These are phyloP conservation scores for Caenorhabditis sp. DNA, from an alignment of 2,888 invertebrate species.

Conservation along the genomic window DNA sequence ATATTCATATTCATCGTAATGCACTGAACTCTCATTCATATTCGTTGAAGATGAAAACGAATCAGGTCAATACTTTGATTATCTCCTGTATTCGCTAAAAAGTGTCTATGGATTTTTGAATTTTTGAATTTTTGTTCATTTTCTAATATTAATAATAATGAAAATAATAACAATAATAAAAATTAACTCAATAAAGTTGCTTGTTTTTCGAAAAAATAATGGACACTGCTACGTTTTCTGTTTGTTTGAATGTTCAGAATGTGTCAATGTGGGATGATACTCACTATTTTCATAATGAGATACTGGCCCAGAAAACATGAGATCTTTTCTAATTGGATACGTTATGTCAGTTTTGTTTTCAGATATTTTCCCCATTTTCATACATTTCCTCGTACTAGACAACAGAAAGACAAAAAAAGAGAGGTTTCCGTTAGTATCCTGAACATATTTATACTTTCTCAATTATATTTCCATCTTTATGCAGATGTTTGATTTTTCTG, in stretches of 20 bases:
- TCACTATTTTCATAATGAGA: constrained; percentile 34
- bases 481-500: background rate
- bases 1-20: constrained; percentile 44
- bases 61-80: constrained; percentile 33
- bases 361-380: background rate
- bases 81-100: too few species aligned
- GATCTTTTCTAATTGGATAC: constrained; percentile 30
- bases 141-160: background rate
- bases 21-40: constrained; percentile 35
- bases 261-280: constrained; percentile 6
- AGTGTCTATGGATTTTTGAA: background rate
- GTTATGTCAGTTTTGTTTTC: constrained; percentile 17
- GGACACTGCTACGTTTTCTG: background rate
- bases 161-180: too few species aligned
- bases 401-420: too few species aligned
- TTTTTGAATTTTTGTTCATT: background rate
- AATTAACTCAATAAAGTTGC: too few species aligned
- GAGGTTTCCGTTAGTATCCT: too few species aligned
- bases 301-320: constrained; percentile 38
- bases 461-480: too few species aligned
- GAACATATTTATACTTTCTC: too few species aligned
- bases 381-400: background rate
- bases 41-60: constrained; percentile 9
- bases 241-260: constrained; percentile 15
- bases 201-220: too few species aligned